These are phyloP conservation scores for Zoanthus sansibaricus DNA, from an alignment of 92 coral and sea anemone species.

Conservation along the genomic window DNA sequence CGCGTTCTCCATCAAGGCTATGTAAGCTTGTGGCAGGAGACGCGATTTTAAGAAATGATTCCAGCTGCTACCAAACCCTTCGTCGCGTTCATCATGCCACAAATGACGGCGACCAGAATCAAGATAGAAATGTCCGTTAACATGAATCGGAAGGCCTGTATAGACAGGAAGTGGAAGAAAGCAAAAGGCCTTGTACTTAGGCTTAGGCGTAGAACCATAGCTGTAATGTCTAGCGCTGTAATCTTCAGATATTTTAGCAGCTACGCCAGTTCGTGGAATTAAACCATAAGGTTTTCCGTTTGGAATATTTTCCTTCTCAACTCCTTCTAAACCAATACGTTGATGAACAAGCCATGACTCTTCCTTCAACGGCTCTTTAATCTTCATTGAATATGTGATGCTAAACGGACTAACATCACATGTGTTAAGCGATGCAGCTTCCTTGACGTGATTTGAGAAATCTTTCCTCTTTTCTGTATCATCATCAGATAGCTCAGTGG, in stretches of 20 bases:
- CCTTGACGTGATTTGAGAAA: constrained; percentile 60
- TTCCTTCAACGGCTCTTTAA: constrained; percentile 52
- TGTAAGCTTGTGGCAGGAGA: constrained; percentile 74
- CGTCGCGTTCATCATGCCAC: constrained; percentile 74
- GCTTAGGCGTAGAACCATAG: neutral
- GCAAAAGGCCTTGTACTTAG: constrained; percentile 72
- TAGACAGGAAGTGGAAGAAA: constrained; percentile 81
- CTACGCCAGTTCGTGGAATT: constrained; percentile 91
- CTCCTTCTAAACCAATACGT: constrained; percentile 53
- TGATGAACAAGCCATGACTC: constrained; percentile 85
- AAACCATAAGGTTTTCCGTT: constrained; percentile 75
- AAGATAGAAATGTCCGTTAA: constrained; percentile 90
- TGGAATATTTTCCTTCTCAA: constrained; percentile 50
- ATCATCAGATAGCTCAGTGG: constrained; percentile 55
- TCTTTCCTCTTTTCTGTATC: constrained; percentile 50
- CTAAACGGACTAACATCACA: constrained; percentile 59
- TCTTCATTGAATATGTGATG: constrained; percentile 67
- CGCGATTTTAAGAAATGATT: constrained; percentile 75
- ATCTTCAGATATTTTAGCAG: constrained; percentile 66
- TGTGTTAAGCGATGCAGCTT: constrained; percentile 50
- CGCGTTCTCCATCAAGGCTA: constrained; percentile 70
- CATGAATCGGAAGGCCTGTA: constrained; percentile 85
- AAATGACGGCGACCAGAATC: constrained; percentile 90
- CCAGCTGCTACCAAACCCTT: constrained; percentile 75
- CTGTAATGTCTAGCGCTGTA: neutral